Evolutionary conservation across 2,113 vertebrate genomes (phyloP).

Genomic region (Oncorhynchus nerka): DNA sequence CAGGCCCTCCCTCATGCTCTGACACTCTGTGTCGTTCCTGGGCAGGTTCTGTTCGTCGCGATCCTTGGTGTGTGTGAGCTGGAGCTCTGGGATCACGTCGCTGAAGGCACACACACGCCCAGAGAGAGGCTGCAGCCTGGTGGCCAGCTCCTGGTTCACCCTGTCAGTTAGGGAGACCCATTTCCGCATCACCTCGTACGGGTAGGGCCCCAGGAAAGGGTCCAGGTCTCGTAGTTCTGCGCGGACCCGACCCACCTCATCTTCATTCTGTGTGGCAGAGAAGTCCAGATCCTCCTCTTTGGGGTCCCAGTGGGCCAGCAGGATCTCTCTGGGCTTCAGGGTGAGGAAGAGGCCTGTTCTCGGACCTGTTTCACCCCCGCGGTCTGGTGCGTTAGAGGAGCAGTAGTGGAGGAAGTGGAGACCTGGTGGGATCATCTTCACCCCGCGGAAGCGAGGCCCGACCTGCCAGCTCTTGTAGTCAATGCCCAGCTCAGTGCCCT

Average conservation of each 20-base stretch:
- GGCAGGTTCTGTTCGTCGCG: constrained; percentile 78
- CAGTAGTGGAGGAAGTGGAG: constrained; percentile 92
- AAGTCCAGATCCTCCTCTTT: constrained; percentile 79
- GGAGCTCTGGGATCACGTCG: constrained; percentile 83
- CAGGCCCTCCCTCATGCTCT: constrained; percentile 90
- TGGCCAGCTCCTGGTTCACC: constrained; percentile 74
- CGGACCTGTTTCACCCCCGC: constrained; percentile 78
- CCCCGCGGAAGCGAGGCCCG: constrained; percentile 88
- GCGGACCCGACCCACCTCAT: constrained; percentile 76
- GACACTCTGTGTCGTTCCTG: constrained; percentile 79
- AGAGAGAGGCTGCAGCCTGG: constrained; percentile 82
- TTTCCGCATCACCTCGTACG: constrained; percentile 84
- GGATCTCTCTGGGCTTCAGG: constrained; percentile 77
- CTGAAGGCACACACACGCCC: constrained; percentile 85
- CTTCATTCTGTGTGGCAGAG: constrained; percentile 70
- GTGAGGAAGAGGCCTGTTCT: constrained; percentile 73
- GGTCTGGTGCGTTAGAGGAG: constrained; percentile 65
- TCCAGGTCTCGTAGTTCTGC: constrained; percentile 82
- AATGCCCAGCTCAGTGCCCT: constrained; percentile 89
- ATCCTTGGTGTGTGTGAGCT: constrained; percentile 80
- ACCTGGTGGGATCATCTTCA: constrained; percentile 96
- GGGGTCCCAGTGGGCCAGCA: constrained; percentile 82
- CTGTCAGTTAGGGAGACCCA: constrained; percentile 91
- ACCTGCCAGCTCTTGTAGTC: constrained; percentile 91
- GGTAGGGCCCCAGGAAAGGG: constrained; percentile 86